Conservation (phyloP, 2,888 invertebrate species). For the Nemotelus pantherinus region DNA sequence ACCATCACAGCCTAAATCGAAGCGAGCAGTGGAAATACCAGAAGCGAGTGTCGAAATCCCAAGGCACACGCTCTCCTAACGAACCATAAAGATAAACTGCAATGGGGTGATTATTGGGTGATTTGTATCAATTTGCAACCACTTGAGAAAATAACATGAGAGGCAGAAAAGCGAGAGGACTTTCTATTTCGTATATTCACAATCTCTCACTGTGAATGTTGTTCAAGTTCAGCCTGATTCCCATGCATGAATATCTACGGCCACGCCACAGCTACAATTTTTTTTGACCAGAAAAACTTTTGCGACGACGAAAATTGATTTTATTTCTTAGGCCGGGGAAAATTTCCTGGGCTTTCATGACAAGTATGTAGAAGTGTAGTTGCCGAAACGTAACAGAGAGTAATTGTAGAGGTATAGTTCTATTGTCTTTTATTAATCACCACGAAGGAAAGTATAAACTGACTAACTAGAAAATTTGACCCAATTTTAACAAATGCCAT, state of each 20-base stretch:
- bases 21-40: too few relatives aligned
- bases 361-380: too few relatives aligned
- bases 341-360: background rate
- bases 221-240: too few relatives aligned
- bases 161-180: background rate
- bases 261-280: background rate
- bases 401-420: too few relatives aligned
- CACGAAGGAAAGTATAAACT: too few relatives aligned
- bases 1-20: background rate
- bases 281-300: slow-evolving; percentile 12
- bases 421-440: too few relatives aligned
- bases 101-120: slow-evolving; percentile 63
- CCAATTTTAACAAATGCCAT: too few relatives aligned
- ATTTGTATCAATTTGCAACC: slow-evolving; percentile 62
- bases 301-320: slow-evolving; percentile 4
- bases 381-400: too few relatives aligned
- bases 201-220: background rate
- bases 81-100: slow-evolving; percentile 58
- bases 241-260: too few relatives aligned
- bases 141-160: slow-evolving; percentile 49
- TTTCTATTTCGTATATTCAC: background rate
- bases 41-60: slow-evolving; percentile 3
- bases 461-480: too few relatives aligned
- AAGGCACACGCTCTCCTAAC: slow-evolving; percentile 36
- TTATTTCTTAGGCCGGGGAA: background rate